Evolutionary conservation across 2,113 vertebrate genomes (phyloP), one percentile per base, ranked within the genome.

Genomic region (Misgurnus mizolepis): DNA sequence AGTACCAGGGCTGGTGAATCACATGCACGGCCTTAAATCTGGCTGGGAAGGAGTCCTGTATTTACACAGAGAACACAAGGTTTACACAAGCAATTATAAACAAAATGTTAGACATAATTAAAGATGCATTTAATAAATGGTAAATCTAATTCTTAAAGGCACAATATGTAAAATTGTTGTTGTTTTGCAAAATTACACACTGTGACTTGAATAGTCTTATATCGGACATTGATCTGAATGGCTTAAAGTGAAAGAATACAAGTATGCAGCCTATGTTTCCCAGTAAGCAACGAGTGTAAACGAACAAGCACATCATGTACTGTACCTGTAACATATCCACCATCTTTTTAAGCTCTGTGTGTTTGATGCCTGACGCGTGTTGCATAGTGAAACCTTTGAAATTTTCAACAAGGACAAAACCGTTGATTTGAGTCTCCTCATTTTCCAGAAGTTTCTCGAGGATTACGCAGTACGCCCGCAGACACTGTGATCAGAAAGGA

Each of bases 321-420:
- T 73, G 8, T 6, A 98, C 98, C 97, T 99, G 98, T 74, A 99
- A 90, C 98, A 99, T 99, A 90, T 98, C 97, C 91, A 99, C 98
- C 98, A 99, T 99, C 92, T 99, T 99, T 91, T 96, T 97, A 69
- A 99, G 95, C 83, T 98, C 97, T 0, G 94, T 92, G 3, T 96
- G 91, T 80, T 96, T 98, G 66, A 99, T 97, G 11, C 95, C 95
- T 0, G 97, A 95, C 0, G 96, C 97, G 64, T 99, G 98, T 89
- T 99, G 96, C 96, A 98, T 95, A 80, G 95, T 98, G 85, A 99
- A 99, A 86, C 98, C 98, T 86, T 94, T 95, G 86, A 99, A 99
- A 80, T 99, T 99, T 88, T 99, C 98, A 0, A 99, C 88, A 80
- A 99, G 97, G 84, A 96, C 98, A 84, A 99, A 98, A 64, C 98